Evolutionary conservation across 1,140 invertebrate genomes (phyloP), one percentile per base, ranked within the genome.

Genomic region (Drosophila trapezifrons): DNA sequence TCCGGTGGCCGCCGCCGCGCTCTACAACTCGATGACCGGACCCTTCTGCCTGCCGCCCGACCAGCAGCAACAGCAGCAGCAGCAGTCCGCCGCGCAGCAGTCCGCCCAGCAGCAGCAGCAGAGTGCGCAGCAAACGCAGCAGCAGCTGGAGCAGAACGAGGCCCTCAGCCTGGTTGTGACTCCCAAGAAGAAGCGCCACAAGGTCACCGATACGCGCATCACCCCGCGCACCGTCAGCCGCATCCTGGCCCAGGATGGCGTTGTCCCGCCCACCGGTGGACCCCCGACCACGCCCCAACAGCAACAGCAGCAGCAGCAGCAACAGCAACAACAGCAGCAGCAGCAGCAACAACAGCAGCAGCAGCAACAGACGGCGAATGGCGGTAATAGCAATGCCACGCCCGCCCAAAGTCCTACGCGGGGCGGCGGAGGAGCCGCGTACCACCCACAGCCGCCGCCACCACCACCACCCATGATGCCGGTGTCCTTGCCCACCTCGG

Each of bases 191-290:
- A 99, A 98, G 93, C 94, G 98, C 18, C 98, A 99, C 91, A 99
- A 99, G 95, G 96, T 99, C 60, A 99, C 98, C 15, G 98, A 99
- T 92, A 98, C 98, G 42, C 94, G 98, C 67, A 97, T 99, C 62
- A 98, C 98, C 10, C 98, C 98, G 5, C 94, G 97, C 62, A 97
- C 97, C 38, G 96, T 98, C 10, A 97, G 96, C 89, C 94, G 97
- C 69, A 96, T 98, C 64, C 92, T 98, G 63, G 96, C 96, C 58
- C 96, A 96, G 91, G 96, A 97, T 76, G 95, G 95, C 25, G 94
- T 95, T 76, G 95, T 94, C 32, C 94, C 95, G 20, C 94, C 94
- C 9, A 92, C 90, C 56, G 78, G 66, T 38, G 80, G 76, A 47
- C 42, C 43, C 3, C 52, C 66, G 2, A 40, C 35, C 8, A 47